These are phyloP conservation scores for Erebia aethiops DNA, from an alignment of 2,888 invertebrate species.

Conservation along the genomic window DNA sequence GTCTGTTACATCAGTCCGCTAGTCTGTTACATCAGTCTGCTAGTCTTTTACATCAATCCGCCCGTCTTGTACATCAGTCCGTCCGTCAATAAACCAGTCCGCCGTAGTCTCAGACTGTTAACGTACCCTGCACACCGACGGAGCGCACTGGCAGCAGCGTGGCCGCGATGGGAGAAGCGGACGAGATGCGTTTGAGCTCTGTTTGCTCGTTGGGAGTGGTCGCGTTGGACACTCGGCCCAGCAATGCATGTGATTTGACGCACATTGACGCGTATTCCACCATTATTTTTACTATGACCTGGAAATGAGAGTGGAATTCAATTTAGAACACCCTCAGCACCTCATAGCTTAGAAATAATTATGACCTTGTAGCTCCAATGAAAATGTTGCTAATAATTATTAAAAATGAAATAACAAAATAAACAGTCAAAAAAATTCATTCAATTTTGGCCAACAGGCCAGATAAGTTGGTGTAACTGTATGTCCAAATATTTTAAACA, in stretches of 20 bases:
- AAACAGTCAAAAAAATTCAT: too few relatives aligned
- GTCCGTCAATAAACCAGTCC: too few relatives aligned
- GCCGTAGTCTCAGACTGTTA: not conserved
- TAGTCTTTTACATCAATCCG: not conserved
- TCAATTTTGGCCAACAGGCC: too few relatives aligned
- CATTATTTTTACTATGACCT: constrained; percentile 96
- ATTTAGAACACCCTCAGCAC: not conserved
- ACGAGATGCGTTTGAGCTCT: constrained; percentile 88
- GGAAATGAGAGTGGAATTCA: constrained; percentile 7
- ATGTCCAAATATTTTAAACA: too few relatives aligned
- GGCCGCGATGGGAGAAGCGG: constrained; percentile 88
- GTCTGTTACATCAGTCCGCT: not conserved
- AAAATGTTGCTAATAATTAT: too few relatives aligned
- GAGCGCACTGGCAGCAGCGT: constrained; percentile 96
- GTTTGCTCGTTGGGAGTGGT: constrained; percentile 89
- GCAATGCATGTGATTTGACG: constrained; percentile 95
- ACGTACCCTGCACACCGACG: constrained; percentile 96
- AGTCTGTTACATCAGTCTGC: not conserved
- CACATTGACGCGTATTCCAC: constrained; percentile 96
- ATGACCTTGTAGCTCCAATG: too few relatives aligned
- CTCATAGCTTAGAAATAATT: too few relatives aligned
- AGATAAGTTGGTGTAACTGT: too few relatives aligned
- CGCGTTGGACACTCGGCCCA: constrained; percentile 92
- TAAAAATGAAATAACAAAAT: too few relatives aligned
- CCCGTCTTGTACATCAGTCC: not conserved